Evolutionary conservation across 23 tunicate genomes (phyloP).

Genomic region (Styela plicata): DNA sequence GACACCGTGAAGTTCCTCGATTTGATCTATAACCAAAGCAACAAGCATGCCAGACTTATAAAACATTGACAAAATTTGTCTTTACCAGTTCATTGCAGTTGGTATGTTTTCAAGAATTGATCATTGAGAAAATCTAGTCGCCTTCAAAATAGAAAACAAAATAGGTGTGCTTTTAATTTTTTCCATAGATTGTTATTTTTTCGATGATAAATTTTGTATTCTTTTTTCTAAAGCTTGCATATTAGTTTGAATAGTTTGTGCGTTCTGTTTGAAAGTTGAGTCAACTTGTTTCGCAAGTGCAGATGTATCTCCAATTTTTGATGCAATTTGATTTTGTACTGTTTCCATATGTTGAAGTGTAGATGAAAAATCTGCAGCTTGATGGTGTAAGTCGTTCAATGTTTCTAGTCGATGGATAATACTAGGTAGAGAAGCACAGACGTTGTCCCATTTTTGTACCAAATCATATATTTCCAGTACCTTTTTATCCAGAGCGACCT

Average conservation of each 20-base stretch:
- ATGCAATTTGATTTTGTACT: conserved; percentile 51
- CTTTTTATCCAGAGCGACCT: conserved; percentile 36
- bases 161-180: too few relatives aligned
- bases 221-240: conserved; percentile 52
- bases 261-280: conserved; percentile 49
- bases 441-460: conserved; percentile 73
- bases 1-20: too few relatives aligned
- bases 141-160: too few relatives aligned
- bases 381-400: conserved; percentile 52
- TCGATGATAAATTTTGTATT: conserved; percentile 28
- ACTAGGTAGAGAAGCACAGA: conserved; percentile 47
- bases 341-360: conserved; percentile 58
- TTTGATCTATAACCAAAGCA: too few relatives aligned
- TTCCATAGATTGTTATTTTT: conserved; percentile 7
- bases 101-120: too few relatives aligned
- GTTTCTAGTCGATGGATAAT: conserved; percentile 45
- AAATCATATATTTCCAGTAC: conserved; percentile 54
- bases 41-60: too few relatives aligned
- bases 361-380: conserved; percentile 51
- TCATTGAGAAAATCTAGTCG: too few relatives aligned
- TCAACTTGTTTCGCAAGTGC: conserved; percentile 45
- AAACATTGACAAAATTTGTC: too few relatives aligned
- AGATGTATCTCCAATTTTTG: conserved; percentile 36
- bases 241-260: conserved; percentile 50
- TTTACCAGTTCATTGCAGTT: too few relatives aligned